A percentile compares a stretch with the other conserved stretches of the same genome.
Conservation (phyloP, 1,140 invertebrate species). For the Choristoneura fumiferana region DNA sequence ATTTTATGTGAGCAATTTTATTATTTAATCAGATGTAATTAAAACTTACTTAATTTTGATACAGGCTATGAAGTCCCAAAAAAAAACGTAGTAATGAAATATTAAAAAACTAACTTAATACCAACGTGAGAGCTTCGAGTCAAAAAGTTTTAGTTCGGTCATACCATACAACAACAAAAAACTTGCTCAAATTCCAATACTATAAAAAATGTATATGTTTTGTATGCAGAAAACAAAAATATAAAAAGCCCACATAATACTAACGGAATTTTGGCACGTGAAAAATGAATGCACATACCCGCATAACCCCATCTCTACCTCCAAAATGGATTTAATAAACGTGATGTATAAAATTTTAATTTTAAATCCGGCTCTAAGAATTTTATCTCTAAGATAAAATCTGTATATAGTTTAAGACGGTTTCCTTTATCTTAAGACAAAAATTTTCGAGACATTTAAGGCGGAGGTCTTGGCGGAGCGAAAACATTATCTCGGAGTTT, state of each 20-base stretch:
- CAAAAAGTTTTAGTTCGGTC: no score
- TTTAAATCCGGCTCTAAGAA: slow-evolving; percentile 7
- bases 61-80: no score
- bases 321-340: neutral
- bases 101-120: no score
- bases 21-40: no score
- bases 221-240: slow-evolving; percentile 1
- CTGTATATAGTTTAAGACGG: slow-evolving; percentile 28
- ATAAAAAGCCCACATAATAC: neutral
- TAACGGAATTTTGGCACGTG: neutral
- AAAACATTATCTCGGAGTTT: slow-evolving; percentile 47
- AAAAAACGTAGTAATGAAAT: no score
- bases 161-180: neutral
- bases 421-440: slow-evolving; percentile 43
- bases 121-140: no score
- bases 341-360: neutral
- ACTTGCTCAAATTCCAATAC: no score
- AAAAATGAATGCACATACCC: neutral
- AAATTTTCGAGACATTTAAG: slow-evolving; percentile 43
- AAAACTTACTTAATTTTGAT: no score
- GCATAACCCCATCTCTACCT: neutral
- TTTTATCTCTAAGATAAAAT: slow-evolving; percentile 11
- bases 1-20: no score
- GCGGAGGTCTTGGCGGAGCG: slow-evolving; percentile 29
- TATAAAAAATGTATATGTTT: no score